Percentiles rank a stretch among this genome's conserved stretches.
Conservation (phyloP, 2,888 invertebrate species). For the Hyposoter dolosus region DNA sequence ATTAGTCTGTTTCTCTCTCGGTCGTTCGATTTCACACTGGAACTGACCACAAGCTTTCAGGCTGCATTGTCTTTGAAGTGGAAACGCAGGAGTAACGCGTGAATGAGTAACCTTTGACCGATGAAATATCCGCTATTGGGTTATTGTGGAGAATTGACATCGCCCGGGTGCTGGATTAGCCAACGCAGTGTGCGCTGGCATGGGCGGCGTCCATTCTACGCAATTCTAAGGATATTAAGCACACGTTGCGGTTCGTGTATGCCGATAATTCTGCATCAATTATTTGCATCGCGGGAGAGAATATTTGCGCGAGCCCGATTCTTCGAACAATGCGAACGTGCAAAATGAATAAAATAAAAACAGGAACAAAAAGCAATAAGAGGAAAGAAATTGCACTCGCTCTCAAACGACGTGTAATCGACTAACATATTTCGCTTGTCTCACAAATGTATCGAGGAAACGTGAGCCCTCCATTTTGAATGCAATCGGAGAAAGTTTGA, state of each 20-base stretch:
- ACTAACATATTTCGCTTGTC: conserved; percentile 29
- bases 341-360: conserved; percentile 2
- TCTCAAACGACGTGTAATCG: conserved; percentile 16
- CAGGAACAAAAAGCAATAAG: conserved; percentile 8
- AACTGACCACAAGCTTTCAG: conserved; percentile 48
- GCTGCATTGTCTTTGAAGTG: conserved; percentile 51
- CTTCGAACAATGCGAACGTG: not conserved
- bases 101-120: conserved; percentile 61
- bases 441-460: not conserved
- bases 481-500: conserved; percentile 50
- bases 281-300: conserved; percentile 5
- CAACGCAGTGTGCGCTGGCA: not conserved
- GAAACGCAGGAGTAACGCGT: conserved; percentile 48
- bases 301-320: not conserved
- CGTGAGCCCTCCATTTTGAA: conserved; percentile 32
- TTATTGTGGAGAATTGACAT: not conserved
- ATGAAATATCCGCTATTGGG: conserved; percentile 27
- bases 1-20: conserved; percentile 18
- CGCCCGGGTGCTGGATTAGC: not conserved
- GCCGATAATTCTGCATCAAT: conserved; percentile 29
- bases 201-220: conserved; percentile 23
- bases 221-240: conserved; percentile 7
- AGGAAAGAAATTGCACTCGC: conserved; percentile 38
- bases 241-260: not conserved
- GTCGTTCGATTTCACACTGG: conserved; percentile 16